A percentile compares a stretch with the other conserved stretches of the same genome.
phyloP scores from a whole-genome alignment of 2,113 vertebrate genomes.

The Tychaedon coryphoeus region DNA sequence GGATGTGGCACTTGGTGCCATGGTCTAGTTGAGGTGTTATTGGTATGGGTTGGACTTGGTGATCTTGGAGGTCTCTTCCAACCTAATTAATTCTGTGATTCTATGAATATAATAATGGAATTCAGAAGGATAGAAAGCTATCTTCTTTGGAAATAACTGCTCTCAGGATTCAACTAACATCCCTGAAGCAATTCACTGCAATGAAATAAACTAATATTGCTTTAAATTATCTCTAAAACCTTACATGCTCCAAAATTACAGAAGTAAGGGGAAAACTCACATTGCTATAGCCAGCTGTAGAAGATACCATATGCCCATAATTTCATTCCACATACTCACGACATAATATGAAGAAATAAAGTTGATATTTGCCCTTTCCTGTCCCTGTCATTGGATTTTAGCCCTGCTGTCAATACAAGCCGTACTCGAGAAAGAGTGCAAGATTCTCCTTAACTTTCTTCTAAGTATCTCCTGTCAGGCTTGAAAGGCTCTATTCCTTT shows the following conservation, averaged over 20 bases:
- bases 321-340: neutral
- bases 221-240: neutral
- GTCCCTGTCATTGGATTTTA: neutral
- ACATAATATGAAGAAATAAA: neutral
- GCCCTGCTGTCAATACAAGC: neutral
- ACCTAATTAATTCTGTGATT: no score
- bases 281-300: neutral
- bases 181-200: neutral
- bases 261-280: neutral
- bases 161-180: neutral
- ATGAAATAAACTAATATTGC: neutral
- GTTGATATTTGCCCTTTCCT: neutral
- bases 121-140: neutral
- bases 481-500: neutral
- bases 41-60: no score
- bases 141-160: neutral
- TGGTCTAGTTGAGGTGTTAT: no score
- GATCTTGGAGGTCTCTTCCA: no score
- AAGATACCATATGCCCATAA: neutral
- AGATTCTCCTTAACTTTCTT: neutral
- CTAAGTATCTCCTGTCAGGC: neutral
- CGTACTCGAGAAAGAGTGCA: neutral
- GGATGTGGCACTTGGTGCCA: no score
- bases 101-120: neutral
- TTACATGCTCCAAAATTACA: neutral